Base-by-base conservation (phyloP, 1,140 invertebrate genomes). In the Lepidotrigona ventralis region DNA sequence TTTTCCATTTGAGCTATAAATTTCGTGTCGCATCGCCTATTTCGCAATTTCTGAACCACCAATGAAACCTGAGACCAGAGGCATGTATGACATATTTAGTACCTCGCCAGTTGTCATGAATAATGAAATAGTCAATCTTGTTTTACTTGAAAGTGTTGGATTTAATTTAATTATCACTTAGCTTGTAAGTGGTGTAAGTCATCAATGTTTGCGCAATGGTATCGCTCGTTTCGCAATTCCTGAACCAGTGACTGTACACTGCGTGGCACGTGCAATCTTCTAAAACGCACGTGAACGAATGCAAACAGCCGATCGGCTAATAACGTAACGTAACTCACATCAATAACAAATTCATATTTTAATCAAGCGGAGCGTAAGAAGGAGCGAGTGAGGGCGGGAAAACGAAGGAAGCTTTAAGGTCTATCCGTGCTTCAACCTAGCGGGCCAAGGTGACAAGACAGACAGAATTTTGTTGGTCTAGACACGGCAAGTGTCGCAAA, bases 381-480 rank as follows among this genome's bases (percentile, higher is more conserved):
- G 46, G 17, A 12, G 4, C 58, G 23, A 4, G 0, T 19, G 19
- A 29, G 19, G 79, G 6, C 0, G 39, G 6, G 6, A 39, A 75
- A 46, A 39, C 23, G 64, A 69, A 75, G 15, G 58, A 56, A 66
- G 17, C 87, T 89, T 90, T 90, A 90, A 90, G 88, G 72, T 90
- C 84, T 90, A 90, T 90, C 88, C 53, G 29, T 76, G 17, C 85
- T 86, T 86, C 74, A 89, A 89, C 54, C 71, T 17, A 54, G 54
- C 70, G 58, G 71, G 46, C 54, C 70, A 79, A 85, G 60, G 69
- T 88, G 54, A 83, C 74, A 51, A 21, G 72, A 70, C 80, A 26
- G 46, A 78, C 69, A 88, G 53, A 88, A 88, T 88, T 85, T 90
- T 88, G 86, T 88, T 87, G 82, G 88, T 91, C 81, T 87, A 89